Evolutionary conservation across 2,113 vertebrate species (phyloP).

Genomic region (Aphyosemion australe): DNA sequence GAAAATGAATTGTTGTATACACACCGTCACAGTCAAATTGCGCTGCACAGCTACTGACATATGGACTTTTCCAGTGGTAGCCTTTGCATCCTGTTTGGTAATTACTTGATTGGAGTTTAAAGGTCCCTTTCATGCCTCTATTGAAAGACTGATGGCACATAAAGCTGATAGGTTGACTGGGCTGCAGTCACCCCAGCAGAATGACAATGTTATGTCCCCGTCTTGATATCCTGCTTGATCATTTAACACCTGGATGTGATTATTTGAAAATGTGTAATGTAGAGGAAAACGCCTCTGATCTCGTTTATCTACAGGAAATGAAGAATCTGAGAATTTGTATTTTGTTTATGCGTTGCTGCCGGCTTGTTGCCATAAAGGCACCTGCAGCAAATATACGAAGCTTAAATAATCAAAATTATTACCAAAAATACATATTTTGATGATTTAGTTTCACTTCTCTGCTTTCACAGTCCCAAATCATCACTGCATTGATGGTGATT

Average conservation of each 20-base stretch:
- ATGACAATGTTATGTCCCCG: constrained; percentile 2
- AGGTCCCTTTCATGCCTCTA: constrained; percentile 37
- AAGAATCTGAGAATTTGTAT: background rate
- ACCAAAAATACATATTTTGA: no score
- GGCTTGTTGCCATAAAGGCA: no score
- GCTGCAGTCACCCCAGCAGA: constrained; percentile 23
- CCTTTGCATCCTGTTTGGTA: constrained; percentile 29
- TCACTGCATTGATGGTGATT: no score
- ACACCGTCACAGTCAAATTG: background rate
- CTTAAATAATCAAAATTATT: no score
- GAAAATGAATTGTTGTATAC: constrained; percentile 31
- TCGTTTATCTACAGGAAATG: background rate
- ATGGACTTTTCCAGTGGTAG: constrained; percentile 24
- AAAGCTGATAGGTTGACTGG: constrained; percentile 27
- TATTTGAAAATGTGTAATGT: constrained; percentile 23
- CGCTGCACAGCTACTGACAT: constrained; percentile 6
- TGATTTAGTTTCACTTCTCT: no score
- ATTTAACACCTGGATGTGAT: constrained; percentile 43
- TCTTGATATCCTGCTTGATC: constrained; percentile 46
- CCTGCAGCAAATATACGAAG: no score
- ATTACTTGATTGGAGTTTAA: constrained; percentile 37
- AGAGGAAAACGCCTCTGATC: background rate
- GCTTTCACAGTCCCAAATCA: no score
- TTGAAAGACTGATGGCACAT: constrained; percentile 32
- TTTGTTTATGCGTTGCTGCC: no score